These are phyloP conservation scores for Acronicta alni DNA, from an alignment of 2,888 invertebrate genomes.

Conservation along the genomic window DNA sequence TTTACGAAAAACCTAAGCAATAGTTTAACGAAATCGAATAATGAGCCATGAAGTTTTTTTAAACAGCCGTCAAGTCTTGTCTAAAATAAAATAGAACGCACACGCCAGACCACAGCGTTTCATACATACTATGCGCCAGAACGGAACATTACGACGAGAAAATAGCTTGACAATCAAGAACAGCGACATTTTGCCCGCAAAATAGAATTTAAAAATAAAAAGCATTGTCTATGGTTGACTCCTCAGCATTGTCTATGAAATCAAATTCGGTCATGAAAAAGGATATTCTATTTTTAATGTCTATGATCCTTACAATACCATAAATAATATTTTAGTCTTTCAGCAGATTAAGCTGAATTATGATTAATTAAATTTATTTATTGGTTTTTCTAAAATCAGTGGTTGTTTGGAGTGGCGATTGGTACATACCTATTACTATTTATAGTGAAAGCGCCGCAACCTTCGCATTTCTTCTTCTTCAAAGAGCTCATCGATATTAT, in stretches of 20 bases:
- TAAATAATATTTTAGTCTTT: background rate
- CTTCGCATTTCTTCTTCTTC: no score
- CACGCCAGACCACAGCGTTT: slow-evolving; percentile 86
- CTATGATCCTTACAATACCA: background rate
- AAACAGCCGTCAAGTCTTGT: slow-evolving; percentile 87
- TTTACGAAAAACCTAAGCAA: slow-evolving; percentile 84
- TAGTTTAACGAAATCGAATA: slow-evolving; percentile 73
- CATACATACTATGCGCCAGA: slow-evolving; percentile 89
- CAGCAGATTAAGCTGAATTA: no score
- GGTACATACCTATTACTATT: no score
- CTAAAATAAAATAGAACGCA: slow-evolving; percentile 88
- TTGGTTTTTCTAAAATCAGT: no score
- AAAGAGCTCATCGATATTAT: no score
- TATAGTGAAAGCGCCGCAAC: no score
- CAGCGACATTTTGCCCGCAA: slow-evolving; percentile 88
- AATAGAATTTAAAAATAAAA: slow-evolving; percentile 82
- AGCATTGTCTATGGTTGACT: slow-evolving; percentile 65
- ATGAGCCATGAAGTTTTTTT: slow-evolving; percentile 82
- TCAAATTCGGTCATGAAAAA: slow-evolving; percentile 26
- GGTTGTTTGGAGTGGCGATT: no score
- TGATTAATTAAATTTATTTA: no score
- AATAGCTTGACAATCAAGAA: slow-evolving; percentile 89
- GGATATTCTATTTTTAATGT: slow-evolving; percentile 18
- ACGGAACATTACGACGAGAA: slow-evolving; percentile 89
- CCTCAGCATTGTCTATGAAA: slow-evolving; percentile 66